phyloP scores from a whole-genome alignment of 1,140 invertebrate genomes.

The Lasaia peninsularis region DNA sequence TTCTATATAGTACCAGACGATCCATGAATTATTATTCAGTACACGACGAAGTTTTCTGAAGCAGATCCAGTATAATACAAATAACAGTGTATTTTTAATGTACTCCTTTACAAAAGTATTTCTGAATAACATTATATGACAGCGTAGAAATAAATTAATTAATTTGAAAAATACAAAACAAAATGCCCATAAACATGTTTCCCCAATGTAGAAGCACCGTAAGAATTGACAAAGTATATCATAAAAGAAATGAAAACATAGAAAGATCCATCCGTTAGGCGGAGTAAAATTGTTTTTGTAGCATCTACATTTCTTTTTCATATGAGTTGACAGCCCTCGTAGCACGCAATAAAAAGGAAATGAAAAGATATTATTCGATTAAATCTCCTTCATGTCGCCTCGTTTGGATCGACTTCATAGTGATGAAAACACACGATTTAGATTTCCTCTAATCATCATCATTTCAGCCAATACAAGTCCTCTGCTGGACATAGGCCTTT shows the following conservation, averaged over 20 bases:
- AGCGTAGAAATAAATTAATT: background rate
- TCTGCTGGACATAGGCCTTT: no score
- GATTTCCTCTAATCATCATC: background rate
- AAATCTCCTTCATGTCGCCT: background rate
- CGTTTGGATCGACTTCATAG: background rate
- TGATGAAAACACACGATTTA: background rate
- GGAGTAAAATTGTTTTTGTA: conserved; percentile 38
- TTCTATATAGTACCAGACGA: no score
- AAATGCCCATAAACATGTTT: background rate
- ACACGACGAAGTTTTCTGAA: no score
- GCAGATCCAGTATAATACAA: no score
- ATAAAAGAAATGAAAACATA: conserved; percentile 34
- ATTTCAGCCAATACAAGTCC: no score
- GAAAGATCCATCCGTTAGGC: conserved; percentile 30
- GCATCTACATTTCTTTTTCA: conserved; percentile 29
- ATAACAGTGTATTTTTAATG: no score
- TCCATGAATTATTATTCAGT: no score
- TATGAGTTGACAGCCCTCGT: conserved; percentile 28
- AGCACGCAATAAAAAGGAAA: conserved; percentile 19
- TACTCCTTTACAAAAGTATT: no score
- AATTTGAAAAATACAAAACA: background rate
- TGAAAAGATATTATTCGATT: conserved; percentile 6
- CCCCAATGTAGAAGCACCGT: background rate
- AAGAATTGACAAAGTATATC: conserved; percentile 17
- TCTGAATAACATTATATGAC: background rate